phyloP scores from a whole-genome alignment of 2,113 vertebrate genomes.

The Hassar affinis region DNA sequence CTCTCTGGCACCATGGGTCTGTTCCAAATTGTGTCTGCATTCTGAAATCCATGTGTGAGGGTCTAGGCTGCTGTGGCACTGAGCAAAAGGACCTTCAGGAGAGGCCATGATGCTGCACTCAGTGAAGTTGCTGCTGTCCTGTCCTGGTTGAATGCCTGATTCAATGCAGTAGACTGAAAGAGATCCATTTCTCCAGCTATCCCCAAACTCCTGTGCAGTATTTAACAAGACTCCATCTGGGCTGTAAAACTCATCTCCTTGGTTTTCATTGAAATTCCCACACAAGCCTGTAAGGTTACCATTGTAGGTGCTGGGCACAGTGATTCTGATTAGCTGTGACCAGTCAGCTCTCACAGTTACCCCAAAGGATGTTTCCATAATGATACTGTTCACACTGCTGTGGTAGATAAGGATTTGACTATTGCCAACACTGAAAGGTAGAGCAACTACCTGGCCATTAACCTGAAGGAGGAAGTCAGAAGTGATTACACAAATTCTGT shows the following conservation, averaged over 20 bases:
- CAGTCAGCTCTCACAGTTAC: conserved; percentile 63
- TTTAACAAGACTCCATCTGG: conserved; percentile 51
- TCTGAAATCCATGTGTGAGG: conserved; percentile 23
- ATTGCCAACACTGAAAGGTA: conserved; percentile 48
- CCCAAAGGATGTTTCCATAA: conserved; percentile 62
- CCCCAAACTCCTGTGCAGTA: conserved; percentile 60
- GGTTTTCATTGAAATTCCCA: conserved; percentile 60
- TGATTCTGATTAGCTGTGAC: conserved; percentile 59
- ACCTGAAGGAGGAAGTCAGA: conserved; percentile 54
- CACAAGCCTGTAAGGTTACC: conserved; percentile 64
- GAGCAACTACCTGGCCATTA: conserved; percentile 53
- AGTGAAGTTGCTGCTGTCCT: conserved; percentile 21
- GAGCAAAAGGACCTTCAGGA: conserved; percentile 54
- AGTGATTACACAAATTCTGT: neutral
- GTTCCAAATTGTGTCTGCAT: conserved; percentile 42
- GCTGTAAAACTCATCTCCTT: conserved; percentile 58
- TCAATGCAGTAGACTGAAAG: conserved; percentile 52
- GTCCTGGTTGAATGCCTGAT: neutral
- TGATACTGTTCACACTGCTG: conserved; percentile 55
- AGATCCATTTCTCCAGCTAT: conserved; percentile 67
- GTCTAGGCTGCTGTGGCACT: conserved; percentile 44
- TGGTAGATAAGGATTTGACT: conserved; percentile 53
- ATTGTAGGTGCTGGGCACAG: conserved; percentile 58
- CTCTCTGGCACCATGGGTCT: conserved; percentile 24
- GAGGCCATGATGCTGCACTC: conserved; percentile 55